phyloP scores from a whole-genome alignment of 53 echinoderm and acorn worm genomes.

The Temnopleurus reevesii region DNA sequence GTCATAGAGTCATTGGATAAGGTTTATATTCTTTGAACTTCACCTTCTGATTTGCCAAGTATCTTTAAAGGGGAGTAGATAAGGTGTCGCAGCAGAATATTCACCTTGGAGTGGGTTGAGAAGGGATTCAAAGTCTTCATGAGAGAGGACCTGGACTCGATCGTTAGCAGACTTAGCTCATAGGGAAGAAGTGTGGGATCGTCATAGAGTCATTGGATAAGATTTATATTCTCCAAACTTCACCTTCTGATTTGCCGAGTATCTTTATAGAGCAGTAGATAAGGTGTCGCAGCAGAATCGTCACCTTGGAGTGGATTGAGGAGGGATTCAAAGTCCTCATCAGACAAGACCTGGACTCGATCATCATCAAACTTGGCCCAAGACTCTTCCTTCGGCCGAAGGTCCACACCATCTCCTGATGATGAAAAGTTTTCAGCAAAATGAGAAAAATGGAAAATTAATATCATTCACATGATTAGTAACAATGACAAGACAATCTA shows the following conservation, averaged over 20 bases:
- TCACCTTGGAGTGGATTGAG: conserved; percentile 69
- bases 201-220: too few relatives aligned
- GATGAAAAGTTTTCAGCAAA: too few relatives aligned
- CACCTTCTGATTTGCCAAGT: conserved; percentile 25
- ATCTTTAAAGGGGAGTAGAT: conserved; percentile 79
- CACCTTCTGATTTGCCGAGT: conserved; percentile 27
- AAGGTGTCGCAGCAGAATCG: conserved; percentile 78
- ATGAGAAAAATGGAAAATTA: too few relatives aligned
- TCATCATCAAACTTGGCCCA: conserved; percentile 98
- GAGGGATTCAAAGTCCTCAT: conserved; percentile 70
- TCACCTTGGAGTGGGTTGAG: conserved; percentile 69
- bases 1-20: too few relatives aligned
- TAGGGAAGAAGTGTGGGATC: too few relatives aligned
- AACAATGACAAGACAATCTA: too few relatives aligned
- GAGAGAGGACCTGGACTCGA: conserved; percentile 64
- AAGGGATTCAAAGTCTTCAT: conserved; percentile 70
- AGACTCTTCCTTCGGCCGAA: background rate
- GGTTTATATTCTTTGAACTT: background rate
- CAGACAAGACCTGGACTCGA: conserved; percentile 66
- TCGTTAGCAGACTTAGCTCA: conserved; percentile 96
- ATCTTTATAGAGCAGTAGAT: conserved; percentile 81
- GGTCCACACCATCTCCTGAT: too few relatives aligned
- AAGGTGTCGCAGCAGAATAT: conserved; percentile 78
- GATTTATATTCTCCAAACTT: background rate
- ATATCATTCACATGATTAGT: too few relatives aligned